Evolutionary conservation across 2,797 vertebrate genomes (phyloP).

Genomic region (Helicolenus hilgendorfi): DNA sequence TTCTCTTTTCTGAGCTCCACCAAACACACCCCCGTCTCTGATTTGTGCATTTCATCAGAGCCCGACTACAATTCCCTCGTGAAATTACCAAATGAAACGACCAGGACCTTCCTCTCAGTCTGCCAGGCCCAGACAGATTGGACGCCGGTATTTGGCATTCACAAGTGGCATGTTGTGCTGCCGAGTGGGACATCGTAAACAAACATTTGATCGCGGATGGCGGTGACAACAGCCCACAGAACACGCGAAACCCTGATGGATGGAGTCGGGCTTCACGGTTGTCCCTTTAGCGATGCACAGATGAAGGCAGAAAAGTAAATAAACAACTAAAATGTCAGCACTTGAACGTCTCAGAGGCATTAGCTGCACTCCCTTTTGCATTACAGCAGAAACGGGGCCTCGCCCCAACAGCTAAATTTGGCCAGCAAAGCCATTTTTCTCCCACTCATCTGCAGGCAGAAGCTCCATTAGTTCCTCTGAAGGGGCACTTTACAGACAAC

Average conservation of each 20-base stretch:
- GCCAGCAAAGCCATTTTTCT: slow-evolving; percentile 48
- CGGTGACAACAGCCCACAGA: slow-evolving; percentile 33
- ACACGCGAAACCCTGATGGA: slow-evolving; percentile 65
- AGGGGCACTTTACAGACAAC: slow-evolving; percentile 80
- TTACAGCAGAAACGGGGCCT: slow-evolving; percentile 68
- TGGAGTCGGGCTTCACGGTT: slow-evolving; percentile 46
- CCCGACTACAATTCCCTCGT: slow-evolving; percentile 1
- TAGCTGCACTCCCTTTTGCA: slow-evolving; percentile 74
- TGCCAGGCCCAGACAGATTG: slow-evolving; percentile 56
- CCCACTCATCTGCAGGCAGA: slow-evolving; percentile 68
- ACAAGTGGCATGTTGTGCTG: slow-evolving; percentile 24
- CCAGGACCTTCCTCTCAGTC: neutral
- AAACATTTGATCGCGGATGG: slow-evolving; percentile 61
- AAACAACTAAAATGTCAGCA: slow-evolving; percentile 88
- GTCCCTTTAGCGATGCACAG: slow-evolving; percentile 71
- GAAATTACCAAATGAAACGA: slow-evolving; percentile 49
- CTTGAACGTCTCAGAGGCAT: slow-evolving; percentile 76
- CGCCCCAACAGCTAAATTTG: slow-evolving; percentile 80
- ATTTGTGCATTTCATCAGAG: neutral
- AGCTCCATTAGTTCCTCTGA: slow-evolving; percentile 83
- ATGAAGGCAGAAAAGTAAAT: slow-evolving; percentile 80
- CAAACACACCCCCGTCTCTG: neutral
- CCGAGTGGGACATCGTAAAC: slow-evolving; percentile 49
- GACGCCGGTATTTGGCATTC: slow-evolving; percentile 34
- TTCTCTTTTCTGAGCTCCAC: neutral